Base-by-base conservation (phyloP, 2,113 vertebrate genomes). In the Setophaga kirtlandii region DNA sequence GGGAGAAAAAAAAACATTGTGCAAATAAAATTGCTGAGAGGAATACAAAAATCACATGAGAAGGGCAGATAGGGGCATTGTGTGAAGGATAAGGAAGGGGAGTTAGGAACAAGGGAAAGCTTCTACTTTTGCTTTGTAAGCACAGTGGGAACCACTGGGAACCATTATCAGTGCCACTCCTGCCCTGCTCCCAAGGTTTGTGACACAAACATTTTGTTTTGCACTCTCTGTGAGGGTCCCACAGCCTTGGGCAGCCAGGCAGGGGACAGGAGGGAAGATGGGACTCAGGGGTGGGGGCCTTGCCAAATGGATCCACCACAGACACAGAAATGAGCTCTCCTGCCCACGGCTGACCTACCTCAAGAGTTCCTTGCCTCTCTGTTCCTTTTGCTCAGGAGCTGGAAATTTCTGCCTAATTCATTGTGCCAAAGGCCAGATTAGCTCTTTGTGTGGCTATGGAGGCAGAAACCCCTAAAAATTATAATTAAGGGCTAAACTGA, bases 21-120 rank as follows among this genome's bases (percentile, higher is more conserved):
- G 83, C 90, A 96, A 93, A 95, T 92, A 84, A 81, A 37, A 87
- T 50, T 76, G 71, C 85, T 78, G 82, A 90, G 58, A 21, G 39
- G 94, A 97, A 92, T 39, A 39, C 42, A 89, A 44, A 88, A 87
- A 69, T 89, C 42, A 89, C 87, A 93, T 35, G 79, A 69, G 86
- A 68, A 94, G 71, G 79, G 86, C 83, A 92, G 94, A 92, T 44
- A 90, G 76, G 76, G 76, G 76, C 80, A 78, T 42, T 89, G 79
- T 90, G 86, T 60, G 67, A 90, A 75, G 56, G 80, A 87, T 60
- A 89, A 90, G 69, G 83, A 90, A 81, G 64, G 35, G 37, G 47
- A 62, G 47, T 50, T 49, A 15, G 83, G 71, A 91, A 68, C 42
- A 63, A 88, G 49, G 47, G 60, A 79, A 59, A 25, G 74, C 16